Evolutionary conservation across 2,797 vertebrate genomes (phyloP).

Genomic region (Argentina silus): DNA sequence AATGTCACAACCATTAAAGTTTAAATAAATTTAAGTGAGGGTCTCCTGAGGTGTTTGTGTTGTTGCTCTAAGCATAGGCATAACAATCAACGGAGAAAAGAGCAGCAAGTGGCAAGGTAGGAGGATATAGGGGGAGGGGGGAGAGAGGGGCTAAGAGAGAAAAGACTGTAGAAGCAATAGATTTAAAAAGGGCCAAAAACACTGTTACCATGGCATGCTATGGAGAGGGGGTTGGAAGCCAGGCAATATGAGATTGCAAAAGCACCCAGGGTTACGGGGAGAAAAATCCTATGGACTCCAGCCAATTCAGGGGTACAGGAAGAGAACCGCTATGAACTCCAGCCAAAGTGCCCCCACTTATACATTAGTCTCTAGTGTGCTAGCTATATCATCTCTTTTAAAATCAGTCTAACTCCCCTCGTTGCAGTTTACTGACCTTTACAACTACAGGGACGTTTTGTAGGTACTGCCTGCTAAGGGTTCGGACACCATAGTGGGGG

Average conservation of each 20-base stretch:
- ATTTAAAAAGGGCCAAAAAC: constrained; percentile 82
- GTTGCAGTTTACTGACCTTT: constrained; percentile 82
- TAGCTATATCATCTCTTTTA: constrained; percentile 53
- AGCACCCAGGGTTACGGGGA: constrained; percentile 86
- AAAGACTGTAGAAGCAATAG: constrained; percentile 85
- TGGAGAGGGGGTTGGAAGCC: constrained; percentile 92
- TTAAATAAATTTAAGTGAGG: constrained; percentile 53
- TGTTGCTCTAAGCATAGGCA: constrained; percentile 68
- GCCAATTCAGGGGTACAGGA: constrained; percentile 77
- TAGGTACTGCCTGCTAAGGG: constrained; percentile 78
- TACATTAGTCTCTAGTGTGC: constrained; percentile 81
- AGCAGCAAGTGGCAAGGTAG: constrained; percentile 85
- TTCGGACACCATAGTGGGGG: constrained; percentile 86
- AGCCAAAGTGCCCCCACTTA: constrained; percentile 86
- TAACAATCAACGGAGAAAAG: constrained; percentile 83
- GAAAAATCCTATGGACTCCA: constrained; percentile 77
- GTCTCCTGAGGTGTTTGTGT: constrained; percentile 70
- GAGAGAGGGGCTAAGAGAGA: constrained; percentile 79
- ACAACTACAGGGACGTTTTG: constrained; percentile 82
- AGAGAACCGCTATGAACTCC: constrained; percentile 81
- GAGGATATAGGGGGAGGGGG: constrained; percentile 48
- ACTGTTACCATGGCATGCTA: constrained; percentile 96
- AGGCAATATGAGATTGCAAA: constrained; percentile 91
- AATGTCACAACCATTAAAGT: constrained; percentile 72
- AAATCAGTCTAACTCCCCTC: constrained; percentile 71